phyloP scores from a whole-genome alignment of 2,797 vertebrate genomes.

The Poeciliopsis presidionis region DNA sequence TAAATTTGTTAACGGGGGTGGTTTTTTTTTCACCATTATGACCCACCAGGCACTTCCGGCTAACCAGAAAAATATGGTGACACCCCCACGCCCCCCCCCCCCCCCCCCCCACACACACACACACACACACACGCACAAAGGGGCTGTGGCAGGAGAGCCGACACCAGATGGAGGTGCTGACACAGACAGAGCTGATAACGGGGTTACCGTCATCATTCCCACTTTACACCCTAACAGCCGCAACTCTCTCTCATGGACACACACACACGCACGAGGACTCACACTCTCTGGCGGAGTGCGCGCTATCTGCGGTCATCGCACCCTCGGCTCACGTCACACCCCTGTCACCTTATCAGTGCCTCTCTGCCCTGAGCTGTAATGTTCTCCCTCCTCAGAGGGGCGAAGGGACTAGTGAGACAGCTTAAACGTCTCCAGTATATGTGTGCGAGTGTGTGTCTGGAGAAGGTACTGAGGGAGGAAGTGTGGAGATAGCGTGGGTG shows the following conservation, averaged over 20 bases:
- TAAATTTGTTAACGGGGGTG: no score
- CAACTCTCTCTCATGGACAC: constrained; percentile 49
- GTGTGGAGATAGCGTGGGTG: constrained; percentile 59
- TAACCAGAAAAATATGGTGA: constrained; percentile 73
- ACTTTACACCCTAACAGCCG: constrained; percentile 63
- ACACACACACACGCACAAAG: constrained; percentile 26
- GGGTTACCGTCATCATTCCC: constrained; percentile 73
- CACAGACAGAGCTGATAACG: constrained; percentile 77
- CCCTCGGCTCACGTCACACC: constrained; percentile 65
- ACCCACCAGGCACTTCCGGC: constrained; percentile 84
- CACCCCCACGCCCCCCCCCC: no score
- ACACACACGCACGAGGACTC: constrained; percentile 20
- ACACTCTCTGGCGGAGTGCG: constrained; percentile 16
- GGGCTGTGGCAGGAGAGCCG: constrained; percentile 70
- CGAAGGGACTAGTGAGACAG: constrained; percentile 27
- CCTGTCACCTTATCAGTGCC: constrained; percentile 76
- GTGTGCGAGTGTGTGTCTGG: constrained; percentile 19
- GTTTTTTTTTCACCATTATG: constrained; percentile 86
- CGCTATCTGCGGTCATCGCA: constrained; percentile 72
- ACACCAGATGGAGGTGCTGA: constrained; percentile 84
- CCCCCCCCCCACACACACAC: background rate
- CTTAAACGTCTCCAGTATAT: constrained; percentile 9
- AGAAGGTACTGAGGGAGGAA: constrained; percentile 51
- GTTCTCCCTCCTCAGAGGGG: constrained; percentile 59
- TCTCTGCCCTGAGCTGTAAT: constrained; percentile 65